A percentile compares a stretch with the other conserved stretches of the same genome.
These are phyloP conservation scores for Sylvilagus floridanus DNA, from an alignment of 2,797 vertebrate genomes.

Conservation along the genomic window DNA sequence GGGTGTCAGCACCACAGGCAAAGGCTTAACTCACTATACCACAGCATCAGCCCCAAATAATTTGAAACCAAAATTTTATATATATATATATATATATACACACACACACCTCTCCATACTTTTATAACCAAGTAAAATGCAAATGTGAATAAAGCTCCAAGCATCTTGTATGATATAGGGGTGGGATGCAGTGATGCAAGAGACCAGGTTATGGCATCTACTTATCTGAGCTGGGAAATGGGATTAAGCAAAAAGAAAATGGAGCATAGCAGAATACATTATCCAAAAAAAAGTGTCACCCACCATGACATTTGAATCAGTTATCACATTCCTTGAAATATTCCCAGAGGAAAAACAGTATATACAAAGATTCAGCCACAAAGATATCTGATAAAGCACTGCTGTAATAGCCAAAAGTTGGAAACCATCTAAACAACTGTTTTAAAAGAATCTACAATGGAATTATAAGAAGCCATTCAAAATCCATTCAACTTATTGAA, in stretches of 20 bases:
- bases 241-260: background rate
- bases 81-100: too few relatives aligned
- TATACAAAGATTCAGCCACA: background rate
- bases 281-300: background rate
- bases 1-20: too few relatives aligned
- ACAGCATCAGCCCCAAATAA: too few relatives aligned
- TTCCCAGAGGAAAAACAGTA: background rate
- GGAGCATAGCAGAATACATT: background rate
- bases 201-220: background rate
- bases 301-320: background rate
- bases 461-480: background rate
- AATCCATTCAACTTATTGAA: background rate
- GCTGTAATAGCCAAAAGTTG: background rate
- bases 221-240: background rate
- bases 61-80: too few relatives aligned
- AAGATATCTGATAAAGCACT: background rate
- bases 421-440: background rate
- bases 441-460: background rate
- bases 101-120: background rate
- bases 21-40: too few relatives aligned
- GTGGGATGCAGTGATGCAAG: background rate
- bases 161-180: background rate
- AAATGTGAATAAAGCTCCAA: background rate
- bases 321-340: background rate
- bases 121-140: background rate